Base-by-base conservation (phyloP, 2,888 invertebrate genomes). In the Lasioglossum leucozonium region DNA sequence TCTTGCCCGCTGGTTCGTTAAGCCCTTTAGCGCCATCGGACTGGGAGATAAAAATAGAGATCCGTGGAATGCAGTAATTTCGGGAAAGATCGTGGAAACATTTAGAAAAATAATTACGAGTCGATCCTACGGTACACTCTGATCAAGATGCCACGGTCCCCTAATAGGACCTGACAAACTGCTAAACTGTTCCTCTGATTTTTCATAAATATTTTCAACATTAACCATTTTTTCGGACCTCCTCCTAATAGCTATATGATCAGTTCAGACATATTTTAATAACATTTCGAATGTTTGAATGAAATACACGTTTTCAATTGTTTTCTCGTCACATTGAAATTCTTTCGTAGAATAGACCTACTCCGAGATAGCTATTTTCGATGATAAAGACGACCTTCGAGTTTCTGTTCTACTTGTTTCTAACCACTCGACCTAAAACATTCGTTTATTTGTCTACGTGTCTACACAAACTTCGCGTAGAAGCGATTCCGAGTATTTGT, bases 1-100 rank as follows among this genome's bases (percentile, higher is more conserved):
- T 51, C 69, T n/a, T 34, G 30, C 58, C 69, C 65, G 47, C 16
- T 62, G 16, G 16, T 26, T 81, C 77, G 73, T 84, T 84, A 81
- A 51, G 47, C 30, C 26, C n/a, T n/a, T 62, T 34, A 51, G n/a
- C 37, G 5, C 13, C 58, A 26, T 30, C 51, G 22, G 16, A 6
- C n/a, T 40, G 16, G 22, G 1, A 34, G 4, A 67, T 65, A 34
- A 67, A 58, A 77, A 77, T 79, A 55, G 62, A 5, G 44, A 77
- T 79, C 40, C 26, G 55, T 42, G 47, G 30, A 42, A 2, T 10
- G 13, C 22, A 11, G 40, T 37, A 6, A 67, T 40, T 22, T 37
- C 2, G 22, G 0, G 22, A 10, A 40, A 67, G 40, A 40, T 10
- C 11, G 34, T n/a, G 22, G 40, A 11, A n/a, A 37, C 22, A 40